Base-by-base conservation (phyloP, 1,140 invertebrate species). In the Sitobion miscanthi region DNA sequence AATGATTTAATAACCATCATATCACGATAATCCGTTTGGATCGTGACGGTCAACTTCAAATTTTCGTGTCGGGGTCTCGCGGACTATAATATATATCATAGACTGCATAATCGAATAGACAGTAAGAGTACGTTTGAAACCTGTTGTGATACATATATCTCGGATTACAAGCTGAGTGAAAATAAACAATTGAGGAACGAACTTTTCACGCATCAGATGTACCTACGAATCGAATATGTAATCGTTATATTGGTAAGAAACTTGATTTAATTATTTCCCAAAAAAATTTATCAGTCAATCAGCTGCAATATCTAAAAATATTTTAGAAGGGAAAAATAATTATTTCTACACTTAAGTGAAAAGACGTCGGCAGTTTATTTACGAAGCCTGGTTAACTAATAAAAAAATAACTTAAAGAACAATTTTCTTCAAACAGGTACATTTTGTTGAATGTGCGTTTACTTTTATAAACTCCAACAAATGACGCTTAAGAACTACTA, bases 181-280 rank as follows among this genome's bases (percentile, higher is more conserved):
- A 88, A 88, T 49, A n/a, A 88, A 49, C 86, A n/a, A 88, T 88
- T 49, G 45, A 49, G 45, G 4, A 88, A 45, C 11, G 45, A 88
- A 49, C 45, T 88, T 88, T 88, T 38, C 47, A 87, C 85, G 45
- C 9, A 47, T 87, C 45, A 87, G 45, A 87, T 47, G 23, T 87
- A 42, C 42, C 42, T 42, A 47, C 85, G 8, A 87, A 87, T 87
- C 25, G 85, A 25, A 87, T 49, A 87, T 87, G 21, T 47, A 49
- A 49, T 88, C 25, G 49, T 47, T 88, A n/a, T n/a, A 69, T 69
- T 69, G 35, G 25, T 87, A 23, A 87, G 45, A 87, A 87, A 49
- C 25, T 87, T 87, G 86, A 87, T 49, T 87, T 87, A 87, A 87
- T 87, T 45, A 87, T 49, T 87, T 87, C 23, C 8, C 9, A n/a